Percentiles rank a stretch among this genome's conserved stretches.
phyloP scores from a whole-genome alignment of 2,797 vertebrate genomes.

The Furcifer pardalis region DNA sequence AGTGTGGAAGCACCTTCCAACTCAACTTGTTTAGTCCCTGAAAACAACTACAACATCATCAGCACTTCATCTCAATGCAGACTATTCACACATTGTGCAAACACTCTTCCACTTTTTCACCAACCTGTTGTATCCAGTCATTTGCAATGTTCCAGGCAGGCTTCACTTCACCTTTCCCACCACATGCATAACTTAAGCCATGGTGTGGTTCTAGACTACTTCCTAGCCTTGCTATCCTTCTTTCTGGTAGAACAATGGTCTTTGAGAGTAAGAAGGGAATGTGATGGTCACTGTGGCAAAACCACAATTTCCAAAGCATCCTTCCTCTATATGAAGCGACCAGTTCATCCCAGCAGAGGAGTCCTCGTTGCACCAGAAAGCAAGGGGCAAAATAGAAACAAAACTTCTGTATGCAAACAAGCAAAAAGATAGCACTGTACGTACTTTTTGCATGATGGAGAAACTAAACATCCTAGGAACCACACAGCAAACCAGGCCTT shows the following conservation, averaged over 20 bases:
- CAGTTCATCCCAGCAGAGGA: background rate
- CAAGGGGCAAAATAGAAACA: background rate
- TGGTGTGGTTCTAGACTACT: background rate
- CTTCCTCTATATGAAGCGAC: conserved; percentile 9
- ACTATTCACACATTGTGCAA: background rate
- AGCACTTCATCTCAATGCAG: background rate
- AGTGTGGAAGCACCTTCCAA: background rate
- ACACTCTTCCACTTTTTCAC: background rate
- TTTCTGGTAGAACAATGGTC: background rate
- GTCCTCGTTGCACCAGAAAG: background rate
- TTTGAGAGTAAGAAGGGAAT: background rate
- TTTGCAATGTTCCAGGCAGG: background rate
- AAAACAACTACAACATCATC: too few relatives aligned
- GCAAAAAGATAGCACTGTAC: background rate
- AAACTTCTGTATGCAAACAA: background rate
- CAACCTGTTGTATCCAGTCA: background rate
- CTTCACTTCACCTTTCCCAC: background rate
- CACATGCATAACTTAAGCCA: background rate
- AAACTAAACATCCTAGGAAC: background rate
- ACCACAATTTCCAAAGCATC: background rate
- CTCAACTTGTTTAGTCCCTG: background rate
- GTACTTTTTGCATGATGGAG: background rate
- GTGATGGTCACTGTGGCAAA: background rate
- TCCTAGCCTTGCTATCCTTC: background rate
- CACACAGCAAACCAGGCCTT: background rate